Conservation (phyloP, 2,797 vertebrate genomes). For the Epinephelus awoara region DNA sequence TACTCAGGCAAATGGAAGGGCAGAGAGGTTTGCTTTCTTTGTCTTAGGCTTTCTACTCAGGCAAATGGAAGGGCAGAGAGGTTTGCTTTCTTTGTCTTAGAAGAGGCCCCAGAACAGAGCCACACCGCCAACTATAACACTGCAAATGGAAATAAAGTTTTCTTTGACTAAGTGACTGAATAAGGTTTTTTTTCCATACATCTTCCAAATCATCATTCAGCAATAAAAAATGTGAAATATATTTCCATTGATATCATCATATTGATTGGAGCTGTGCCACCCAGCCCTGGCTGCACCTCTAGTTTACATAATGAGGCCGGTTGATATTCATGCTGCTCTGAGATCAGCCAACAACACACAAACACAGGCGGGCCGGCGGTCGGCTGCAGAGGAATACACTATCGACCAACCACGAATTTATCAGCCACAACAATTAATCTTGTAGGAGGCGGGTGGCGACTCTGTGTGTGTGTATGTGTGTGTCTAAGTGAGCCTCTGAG, state of each 20-base stretch:
- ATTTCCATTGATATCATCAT: not conserved
- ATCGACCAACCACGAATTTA: conserved; percentile 72
- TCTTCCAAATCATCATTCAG: too few species aligned
- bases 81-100: too few species aligned
- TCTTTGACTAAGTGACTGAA: too few species aligned
- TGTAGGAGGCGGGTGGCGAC: conserved; percentile 42
- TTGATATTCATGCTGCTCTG: conserved; percentile 43
- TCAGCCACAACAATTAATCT: conserved; percentile 76
- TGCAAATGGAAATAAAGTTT: too few species aligned
- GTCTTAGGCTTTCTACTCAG: too few species aligned
- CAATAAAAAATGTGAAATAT: not conserved
- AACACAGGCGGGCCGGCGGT: conserved; percentile 22
- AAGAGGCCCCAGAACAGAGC: too few species aligned
- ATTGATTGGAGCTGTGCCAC: not conserved
- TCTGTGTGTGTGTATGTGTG: conserved; percentile 24
- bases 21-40: too few species aligned
- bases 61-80: too few species aligned
- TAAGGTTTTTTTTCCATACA: too few species aligned
- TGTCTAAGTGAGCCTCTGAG: conserved; percentile 40
- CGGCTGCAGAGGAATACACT: conserved; percentile 59
- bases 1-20: too few species aligned
- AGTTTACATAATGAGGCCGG: conserved; percentile 9
- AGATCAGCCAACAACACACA: conserved; percentile 27
- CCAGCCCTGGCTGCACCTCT: conserved; percentile 7
- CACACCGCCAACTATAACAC: too few species aligned